Base-by-base conservation (phyloP, 2,113 vertebrate genomes). In the Chloebia gouldiae region DNA sequence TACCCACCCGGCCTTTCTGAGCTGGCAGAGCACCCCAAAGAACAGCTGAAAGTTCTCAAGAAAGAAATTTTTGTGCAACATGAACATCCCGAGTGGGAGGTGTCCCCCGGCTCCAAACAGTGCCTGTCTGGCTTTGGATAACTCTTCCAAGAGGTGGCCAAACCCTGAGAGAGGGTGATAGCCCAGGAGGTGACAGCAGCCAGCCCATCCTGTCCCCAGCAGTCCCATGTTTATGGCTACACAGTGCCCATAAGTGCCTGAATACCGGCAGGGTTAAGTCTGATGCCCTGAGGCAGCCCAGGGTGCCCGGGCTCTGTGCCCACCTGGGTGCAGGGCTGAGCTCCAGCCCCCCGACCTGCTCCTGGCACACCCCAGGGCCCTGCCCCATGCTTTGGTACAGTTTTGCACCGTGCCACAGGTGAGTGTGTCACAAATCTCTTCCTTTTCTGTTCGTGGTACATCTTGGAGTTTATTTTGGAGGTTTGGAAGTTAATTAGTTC, bases 101-200 rank as follows among this genome's bases (percentile, higher is more conserved):
- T 22, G 56, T 75, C 57, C 31, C 30, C 40, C 9, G 61, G n/a
- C 76, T 51, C 59, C 7, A 22, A 47, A 1, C 0, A 0, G 37
- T 0, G 4, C 22, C 17, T 3, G 4, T 2, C 30, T 47, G 39
- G 15, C 64, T 49, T 24, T 13, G 2, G 37, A 3, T 17, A 37
- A 44, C 60, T 39, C 37, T 54, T 13, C 25, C 50, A 15, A 0
- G 0, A 5, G 7, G 13, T 6, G 1, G n/a, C 31, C 45, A 37
- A 47, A 39, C 6, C 16, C 17, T 1, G 4, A 54, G 27, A 0
- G 3, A 30, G 3, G 8, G n/a, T 37, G 86, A 19, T 0, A 1
- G 14, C 71, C 72, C 42, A 12, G 78, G 5, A 22, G 18, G 53
- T 54, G 61, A 44, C 93, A 69, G 66, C 68, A 77, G 57, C 53